Conservation (phyloP, 2,113 vertebrate genomes). For the Chloropsis hardwickii region DNA sequence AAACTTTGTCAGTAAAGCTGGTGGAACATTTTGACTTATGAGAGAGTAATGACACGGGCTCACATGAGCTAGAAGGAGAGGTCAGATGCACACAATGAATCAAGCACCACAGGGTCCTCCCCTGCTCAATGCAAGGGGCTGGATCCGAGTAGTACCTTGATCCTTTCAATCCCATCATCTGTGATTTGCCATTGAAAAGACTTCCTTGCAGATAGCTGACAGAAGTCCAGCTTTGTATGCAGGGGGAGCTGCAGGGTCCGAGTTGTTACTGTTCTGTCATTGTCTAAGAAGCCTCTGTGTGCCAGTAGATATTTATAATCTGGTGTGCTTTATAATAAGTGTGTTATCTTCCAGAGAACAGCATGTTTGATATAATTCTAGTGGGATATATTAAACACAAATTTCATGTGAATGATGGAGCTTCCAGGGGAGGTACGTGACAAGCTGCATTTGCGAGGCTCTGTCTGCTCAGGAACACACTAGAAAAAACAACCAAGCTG, state of each 20-base stretch:
- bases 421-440: neutral
- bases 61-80: neutral
- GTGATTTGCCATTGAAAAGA: neutral
- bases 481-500: neutral
- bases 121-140: slow-evolving; percentile 9
- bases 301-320: slow-evolving; percentile 49
- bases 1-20: neutral
- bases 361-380: slow-evolving; percentile 26
- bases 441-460: neutral
- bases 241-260: neutral
- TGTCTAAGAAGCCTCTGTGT: slow-evolving; percentile 14
- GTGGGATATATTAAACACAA: neutral
- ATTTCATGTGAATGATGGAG: neutral
- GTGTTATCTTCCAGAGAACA: slow-evolving; percentile 49
- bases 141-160: neutral
- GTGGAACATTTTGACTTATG: neutral
- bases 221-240: neutral
- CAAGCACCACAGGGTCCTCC: neutral
- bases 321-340: neutral
- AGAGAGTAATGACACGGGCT: neutral
- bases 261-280: neutral
- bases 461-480: neutral
- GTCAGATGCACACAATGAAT: neutral
- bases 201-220: neutral
- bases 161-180: slow-evolving; percentile 8